These are phyloP conservation scores for Eledona agricola DNA, from an alignment of 2,888 invertebrate species.

Conservation along the genomic window DNA sequence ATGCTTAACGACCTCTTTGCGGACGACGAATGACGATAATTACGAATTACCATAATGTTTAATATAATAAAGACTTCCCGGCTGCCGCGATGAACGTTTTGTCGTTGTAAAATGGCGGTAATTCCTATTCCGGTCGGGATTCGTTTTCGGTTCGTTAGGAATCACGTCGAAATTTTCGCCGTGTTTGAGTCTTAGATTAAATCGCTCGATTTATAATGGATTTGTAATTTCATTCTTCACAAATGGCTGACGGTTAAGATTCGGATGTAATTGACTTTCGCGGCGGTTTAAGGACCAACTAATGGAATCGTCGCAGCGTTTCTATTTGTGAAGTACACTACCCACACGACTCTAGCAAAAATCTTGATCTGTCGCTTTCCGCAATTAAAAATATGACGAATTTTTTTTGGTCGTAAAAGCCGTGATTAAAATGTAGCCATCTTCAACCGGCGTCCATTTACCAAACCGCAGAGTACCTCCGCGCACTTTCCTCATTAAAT, in stretches of 20 bases:
- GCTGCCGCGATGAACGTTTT: constrained; percentile 51
- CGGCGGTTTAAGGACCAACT: too few species aligned
- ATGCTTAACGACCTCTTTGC: constrained; percentile 43
- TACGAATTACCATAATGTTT: constrained; percentile 59
- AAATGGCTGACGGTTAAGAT: constrained; percentile 41
- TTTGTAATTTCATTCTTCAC: constrained; percentile 52
- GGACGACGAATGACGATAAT: constrained; percentile 52
- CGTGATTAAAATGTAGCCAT: constrained; percentile 12
- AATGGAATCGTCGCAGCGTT: too few species aligned
- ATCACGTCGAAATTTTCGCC: constrained; percentile 52
- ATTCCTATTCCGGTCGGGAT: constrained; percentile 51
- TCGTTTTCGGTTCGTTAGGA: constrained; percentile 57
- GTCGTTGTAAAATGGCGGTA: constrained; percentile 57
- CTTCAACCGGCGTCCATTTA: constrained; percentile 22
- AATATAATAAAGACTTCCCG: constrained; percentile 56
- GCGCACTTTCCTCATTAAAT: constrained; percentile 62
- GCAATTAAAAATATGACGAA: too few species aligned
- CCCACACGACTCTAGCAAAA: too few species aligned
- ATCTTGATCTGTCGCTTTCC: too few species aligned
- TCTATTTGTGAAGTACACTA: too few species aligned
- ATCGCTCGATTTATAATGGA: constrained; percentile 55
- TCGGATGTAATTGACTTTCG: constrained; percentile 30
- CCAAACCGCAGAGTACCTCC: constrained; percentile 45
- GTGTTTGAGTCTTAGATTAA: constrained; percentile 51
- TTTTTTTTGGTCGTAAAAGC: too few species aligned